Percentiles rank a stretch among this genome's conserved stretches.
phyloP scores from a whole-genome alignment of 2,797 vertebrate species.

The Sebastes hubbsi region DNA sequence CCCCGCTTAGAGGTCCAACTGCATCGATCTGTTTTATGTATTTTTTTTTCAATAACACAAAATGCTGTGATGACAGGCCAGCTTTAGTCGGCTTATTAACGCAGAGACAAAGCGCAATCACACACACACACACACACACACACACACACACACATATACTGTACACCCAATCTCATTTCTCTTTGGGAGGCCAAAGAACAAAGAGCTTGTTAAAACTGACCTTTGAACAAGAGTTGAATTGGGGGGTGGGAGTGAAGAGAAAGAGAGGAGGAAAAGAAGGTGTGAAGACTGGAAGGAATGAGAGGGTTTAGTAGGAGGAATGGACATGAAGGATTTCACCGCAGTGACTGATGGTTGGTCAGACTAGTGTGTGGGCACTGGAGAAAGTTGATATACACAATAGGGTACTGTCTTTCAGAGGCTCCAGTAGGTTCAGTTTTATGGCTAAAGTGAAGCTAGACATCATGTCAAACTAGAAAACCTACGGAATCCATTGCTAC shows the following conservation, averaged over 20 bases:
- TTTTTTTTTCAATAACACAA: conserved; percentile 57
- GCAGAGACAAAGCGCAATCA: neutral
- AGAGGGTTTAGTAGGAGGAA: neutral
- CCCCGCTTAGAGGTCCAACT: conserved; percentile 48
- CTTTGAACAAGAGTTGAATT: conserved; percentile 49
- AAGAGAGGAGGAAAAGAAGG: neutral
- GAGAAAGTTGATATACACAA: neutral
- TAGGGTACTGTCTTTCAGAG: neutral
- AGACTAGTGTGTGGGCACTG: neutral
- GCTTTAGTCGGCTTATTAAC: conserved; percentile 53
- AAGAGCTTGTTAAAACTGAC: conserved; percentile 74
- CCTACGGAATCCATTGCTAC: too few species aligned
- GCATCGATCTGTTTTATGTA: conserved; percentile 70
- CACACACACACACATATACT: neutral
- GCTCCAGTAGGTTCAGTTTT: too few species aligned
- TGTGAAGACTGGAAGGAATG: neutral
- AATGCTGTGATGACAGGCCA: conserved; percentile 48
- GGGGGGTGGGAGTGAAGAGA: neutral
- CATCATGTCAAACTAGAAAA: too few species aligned
- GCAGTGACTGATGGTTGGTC: neutral
- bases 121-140: too few species aligned
- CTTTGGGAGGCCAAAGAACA: conserved; percentile 30
- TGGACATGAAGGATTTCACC: neutral
- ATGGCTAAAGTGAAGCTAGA: too few species aligned
- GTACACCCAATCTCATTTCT: conserved; percentile 21